A percentile compares a stretch with the other conserved stretches of the same genome.
Conservation (phyloP, 2,888 invertebrate species). For the Criorhina ranunculi region DNA sequence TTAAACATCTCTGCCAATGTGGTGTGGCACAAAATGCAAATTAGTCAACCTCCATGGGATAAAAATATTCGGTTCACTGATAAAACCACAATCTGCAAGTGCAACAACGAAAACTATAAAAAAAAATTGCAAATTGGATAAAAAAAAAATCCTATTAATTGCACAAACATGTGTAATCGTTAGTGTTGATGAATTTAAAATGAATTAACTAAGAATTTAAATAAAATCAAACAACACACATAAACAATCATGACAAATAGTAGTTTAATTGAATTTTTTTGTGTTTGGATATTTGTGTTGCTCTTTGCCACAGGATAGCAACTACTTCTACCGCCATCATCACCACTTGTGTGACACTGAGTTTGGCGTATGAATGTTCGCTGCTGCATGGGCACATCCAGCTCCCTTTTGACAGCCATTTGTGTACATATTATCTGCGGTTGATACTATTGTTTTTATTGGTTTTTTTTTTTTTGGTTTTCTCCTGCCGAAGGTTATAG, state of each 20-base stretch:
- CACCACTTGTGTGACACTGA: not conserved
- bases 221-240: constrained; percentile 7
- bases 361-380: constrained; percentile 40
- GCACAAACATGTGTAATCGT: constrained; percentile 44
- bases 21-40: not conserved
- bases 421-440: constrained; percentile 53
- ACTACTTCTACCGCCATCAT: constrained; percentile 10
- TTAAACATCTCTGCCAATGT: not conserved
- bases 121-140: not conserved
- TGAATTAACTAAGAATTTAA: constrained; percentile 45
- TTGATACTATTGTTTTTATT: constrained; percentile 39
- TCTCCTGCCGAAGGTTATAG: constrained; percentile 6
- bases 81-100: constrained; percentile 7
- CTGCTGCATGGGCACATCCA: constrained; percentile 24
- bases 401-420: constrained; percentile 15
- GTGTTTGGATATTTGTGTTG: constrained; percentile 2
- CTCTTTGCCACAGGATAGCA: constrained; percentile 43
- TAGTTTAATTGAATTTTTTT: constrained; percentile 48
- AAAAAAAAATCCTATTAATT: constrained; percentile 4
- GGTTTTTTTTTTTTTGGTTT: constrained; percentile 17
- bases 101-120: constrained; percentile 2
- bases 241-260: constrained; percentile 28
- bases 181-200: constrained; percentile 51
- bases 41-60: not conserved
- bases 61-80: not conserved